Percentiles rank a stretch among this genome's conserved stretches.
phyloP scores from a whole-genome alignment of 2,888 invertebrate species.

The Leptogaster cylindrica region DNA sequence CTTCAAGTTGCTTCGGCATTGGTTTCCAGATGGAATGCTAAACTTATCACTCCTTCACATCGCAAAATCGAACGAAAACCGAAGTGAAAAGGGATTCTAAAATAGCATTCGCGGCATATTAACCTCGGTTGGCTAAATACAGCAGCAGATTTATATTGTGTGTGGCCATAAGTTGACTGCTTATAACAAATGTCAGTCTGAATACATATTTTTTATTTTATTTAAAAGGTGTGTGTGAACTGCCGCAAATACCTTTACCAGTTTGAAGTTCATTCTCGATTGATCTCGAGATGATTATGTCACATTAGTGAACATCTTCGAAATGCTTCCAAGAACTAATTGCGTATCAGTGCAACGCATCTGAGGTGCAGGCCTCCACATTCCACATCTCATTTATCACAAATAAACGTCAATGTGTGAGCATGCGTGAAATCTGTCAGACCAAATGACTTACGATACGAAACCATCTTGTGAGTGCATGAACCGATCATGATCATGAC shows the following conservation, averaged over 20 bases:
- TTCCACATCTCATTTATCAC: conserved; percentile 40
- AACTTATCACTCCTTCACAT: too few species aligned
- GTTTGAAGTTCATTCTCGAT: conserved; percentile 4
- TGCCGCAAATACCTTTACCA: conserved; percentile 1
- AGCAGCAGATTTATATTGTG: too few species aligned
- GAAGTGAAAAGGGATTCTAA: too few species aligned
- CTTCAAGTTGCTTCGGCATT: too few species aligned
- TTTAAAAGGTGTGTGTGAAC: too few species aligned
- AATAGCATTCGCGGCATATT: too few species aligned
- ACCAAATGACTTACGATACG: conserved; percentile 44
- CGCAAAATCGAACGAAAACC: too few species aligned
- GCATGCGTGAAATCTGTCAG: conserved; percentile 44
- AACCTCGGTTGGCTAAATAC: too few species aligned
- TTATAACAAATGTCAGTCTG: too few species aligned
- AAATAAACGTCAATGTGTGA: conserved; percentile 41
- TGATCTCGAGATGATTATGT: conserved; percentile 42
- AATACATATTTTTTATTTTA: too few species aligned
- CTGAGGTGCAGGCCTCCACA: conserved; percentile 13
- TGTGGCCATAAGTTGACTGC: too few species aligned
- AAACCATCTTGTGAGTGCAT: conserved; percentile 29
- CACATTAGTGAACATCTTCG: conserved; percentile 40
- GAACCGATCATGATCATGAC: conserved; percentile 36
- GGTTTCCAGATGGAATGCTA: too few species aligned
- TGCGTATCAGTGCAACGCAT: conserved; percentile 32
- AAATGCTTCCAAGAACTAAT: conserved; percentile 41